These are phyloP conservation scores for Xestia xanthographa DNA, from an alignment of 2,888 invertebrate species.

Conservation along the genomic window DNA sequence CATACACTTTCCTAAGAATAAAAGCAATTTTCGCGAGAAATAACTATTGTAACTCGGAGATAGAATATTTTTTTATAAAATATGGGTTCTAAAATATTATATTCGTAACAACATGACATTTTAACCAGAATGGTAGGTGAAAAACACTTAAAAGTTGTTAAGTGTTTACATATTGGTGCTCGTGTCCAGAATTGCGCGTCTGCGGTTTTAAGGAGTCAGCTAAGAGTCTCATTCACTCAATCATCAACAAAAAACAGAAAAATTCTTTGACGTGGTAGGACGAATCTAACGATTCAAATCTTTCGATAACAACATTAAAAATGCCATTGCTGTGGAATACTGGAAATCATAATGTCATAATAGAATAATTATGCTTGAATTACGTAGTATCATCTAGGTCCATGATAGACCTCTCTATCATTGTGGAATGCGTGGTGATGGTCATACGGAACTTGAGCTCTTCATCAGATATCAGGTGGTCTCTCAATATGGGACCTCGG, in stretches of 20 bases:
- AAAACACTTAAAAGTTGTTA: no score
- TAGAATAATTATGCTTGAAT: neutral
- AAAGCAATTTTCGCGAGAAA: no score
- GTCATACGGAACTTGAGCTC: conserved; percentile 82
- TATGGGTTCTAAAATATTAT: no score
- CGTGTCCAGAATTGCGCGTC: neutral
- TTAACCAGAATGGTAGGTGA: no score
- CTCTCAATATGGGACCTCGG: conserved; percentile 74
- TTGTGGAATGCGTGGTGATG: conserved; percentile 80
- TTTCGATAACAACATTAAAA: neutral
- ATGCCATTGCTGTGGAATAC: neutral
- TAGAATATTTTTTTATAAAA: no score
- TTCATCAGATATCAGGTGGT: conserved; percentile 82
- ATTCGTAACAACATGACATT: no score
- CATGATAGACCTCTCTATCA: conserved; percentile 76
- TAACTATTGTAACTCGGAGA: no score
- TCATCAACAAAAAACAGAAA: neutral
- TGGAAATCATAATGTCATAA: neutral
- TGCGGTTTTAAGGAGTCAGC: neutral
- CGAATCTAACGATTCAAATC: neutral
- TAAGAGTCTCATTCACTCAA: neutral
- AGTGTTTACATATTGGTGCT: no score
- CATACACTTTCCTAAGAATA: no score
- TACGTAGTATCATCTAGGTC: conserved; percentile 72
- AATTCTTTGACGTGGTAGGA: neutral